A percentile compares a stretch with the other conserved stretches of the same genome.
Conservation (phyloP, 2,113 vertebrate genomes). For the Pleuronectes platessa region DNA sequence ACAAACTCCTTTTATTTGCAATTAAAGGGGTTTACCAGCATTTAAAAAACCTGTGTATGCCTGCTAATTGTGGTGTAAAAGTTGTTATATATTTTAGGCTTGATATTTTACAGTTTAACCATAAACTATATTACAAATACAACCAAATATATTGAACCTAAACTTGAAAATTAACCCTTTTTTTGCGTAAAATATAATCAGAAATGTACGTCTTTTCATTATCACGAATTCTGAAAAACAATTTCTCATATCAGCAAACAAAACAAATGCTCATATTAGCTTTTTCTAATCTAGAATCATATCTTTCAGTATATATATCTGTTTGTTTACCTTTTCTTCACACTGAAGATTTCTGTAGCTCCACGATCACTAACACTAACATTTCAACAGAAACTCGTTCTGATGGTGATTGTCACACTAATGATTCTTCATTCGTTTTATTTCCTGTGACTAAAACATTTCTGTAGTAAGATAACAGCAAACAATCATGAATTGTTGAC, state of each 20-base stretch:
- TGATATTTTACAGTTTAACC: no score
- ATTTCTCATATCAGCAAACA: neutral
- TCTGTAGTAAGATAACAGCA: slow-evolving; percentile 2
- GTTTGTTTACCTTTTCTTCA: slow-evolving; percentile 51
- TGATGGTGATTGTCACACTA: slow-evolving; percentile 21
- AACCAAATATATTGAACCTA: neutral
- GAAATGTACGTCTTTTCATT: no score
- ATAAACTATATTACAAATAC: neutral
- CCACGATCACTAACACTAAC: slow-evolving; percentile 44
- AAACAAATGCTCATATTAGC: neutral
- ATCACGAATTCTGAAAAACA: no score
- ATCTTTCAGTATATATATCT: slow-evolving; percentile 19
- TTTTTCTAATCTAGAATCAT: neutral
- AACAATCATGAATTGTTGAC: slow-evolving; percentile 46
- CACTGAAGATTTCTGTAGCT: slow-evolving; percentile 50
- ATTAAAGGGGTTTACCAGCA: no score
- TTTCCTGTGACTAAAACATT: slow-evolving; percentile 7
- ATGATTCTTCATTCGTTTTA: slow-evolving; percentile 8
- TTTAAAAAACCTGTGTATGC: no score
- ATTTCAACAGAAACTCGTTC: slow-evolving; percentile 10
- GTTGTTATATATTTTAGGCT: no score
- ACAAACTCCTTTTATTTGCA: no score
- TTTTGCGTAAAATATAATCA: no score
- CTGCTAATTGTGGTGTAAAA: no score
- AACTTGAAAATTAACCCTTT: no score